Conservation (phyloP, 2,888 invertebrate species). For the Petrophora chlorosata region DNA sequence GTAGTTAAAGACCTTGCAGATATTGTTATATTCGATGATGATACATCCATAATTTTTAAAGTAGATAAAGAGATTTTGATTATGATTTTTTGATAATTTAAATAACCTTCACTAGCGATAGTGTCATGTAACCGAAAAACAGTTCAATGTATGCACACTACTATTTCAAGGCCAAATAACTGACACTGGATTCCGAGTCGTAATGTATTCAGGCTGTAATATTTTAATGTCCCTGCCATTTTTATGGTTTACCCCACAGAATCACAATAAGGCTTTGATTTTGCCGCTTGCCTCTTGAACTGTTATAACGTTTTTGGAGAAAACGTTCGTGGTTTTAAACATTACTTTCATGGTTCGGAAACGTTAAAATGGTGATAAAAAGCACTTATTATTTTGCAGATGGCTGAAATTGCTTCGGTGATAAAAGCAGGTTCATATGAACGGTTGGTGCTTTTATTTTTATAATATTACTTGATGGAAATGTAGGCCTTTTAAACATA, state of each 20-base stretch:
- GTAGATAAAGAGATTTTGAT: too few species aligned
- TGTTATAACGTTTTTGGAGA: conserved; percentile 2
- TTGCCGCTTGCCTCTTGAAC: conserved; percentile 1
- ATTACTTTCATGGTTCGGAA: conserved; percentile 8
- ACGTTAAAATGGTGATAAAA: conserved; percentile 14
- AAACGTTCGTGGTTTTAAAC: neutral
- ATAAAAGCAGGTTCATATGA: neutral
- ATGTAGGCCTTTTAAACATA: too few species aligned
- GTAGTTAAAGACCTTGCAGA: too few species aligned
- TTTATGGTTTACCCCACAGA: conserved; percentile 1
- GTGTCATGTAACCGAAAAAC: neutral
- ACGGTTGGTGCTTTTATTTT: neutral
- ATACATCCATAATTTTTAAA: too few species aligned
- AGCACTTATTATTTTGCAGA: conserved; percentile 10
- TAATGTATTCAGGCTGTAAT: conserved; percentile 1
- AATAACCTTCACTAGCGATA: neutral
- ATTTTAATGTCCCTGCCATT: conserved; percentile 2
- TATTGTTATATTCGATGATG: too few species aligned
- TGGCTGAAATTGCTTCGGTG: conserved; percentile 5
- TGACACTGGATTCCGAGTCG: neutral
- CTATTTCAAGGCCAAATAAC: neutral
- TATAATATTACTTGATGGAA: too few species aligned
- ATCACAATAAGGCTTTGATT: conserved; percentile 14
- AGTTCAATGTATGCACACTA: neutral
- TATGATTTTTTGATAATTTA: too few species aligned